Percentiles rank a stretch among this genome's conserved stretches.
These are phyloP conservation scores for Herpailurus yagouaroundi DNA, from an alignment of 2,113 vertebrate genomes.

Conservation along the genomic window DNA sequence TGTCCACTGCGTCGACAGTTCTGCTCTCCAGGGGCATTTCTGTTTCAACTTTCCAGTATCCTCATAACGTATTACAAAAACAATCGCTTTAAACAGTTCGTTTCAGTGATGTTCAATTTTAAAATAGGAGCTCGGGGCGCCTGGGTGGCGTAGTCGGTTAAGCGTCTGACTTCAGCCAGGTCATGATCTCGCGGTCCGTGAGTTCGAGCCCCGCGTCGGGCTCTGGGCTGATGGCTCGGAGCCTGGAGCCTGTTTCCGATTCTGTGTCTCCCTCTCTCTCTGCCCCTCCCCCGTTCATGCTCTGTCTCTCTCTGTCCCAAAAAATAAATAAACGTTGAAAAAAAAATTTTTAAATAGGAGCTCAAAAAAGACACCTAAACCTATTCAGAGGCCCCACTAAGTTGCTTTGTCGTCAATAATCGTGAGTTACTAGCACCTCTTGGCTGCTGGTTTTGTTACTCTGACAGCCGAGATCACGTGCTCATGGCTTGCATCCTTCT, in stretches of 20 bases:
- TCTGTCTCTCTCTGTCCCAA: no score
- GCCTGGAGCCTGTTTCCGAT: no score
- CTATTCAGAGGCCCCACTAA: not conserved
- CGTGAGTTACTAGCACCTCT: not conserved
- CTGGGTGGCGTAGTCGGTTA: no score
- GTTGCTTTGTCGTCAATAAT: not conserved
- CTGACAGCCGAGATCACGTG: constrained; percentile 44
- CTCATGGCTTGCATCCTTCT: not conserved
- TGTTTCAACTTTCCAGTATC: not conserved
- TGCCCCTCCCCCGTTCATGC: no score
- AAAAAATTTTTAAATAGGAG: no score
- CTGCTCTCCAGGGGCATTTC: not conserved
- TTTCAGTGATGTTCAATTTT: not conserved
- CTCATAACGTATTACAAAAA: not conserved
- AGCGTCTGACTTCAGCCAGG: no score
- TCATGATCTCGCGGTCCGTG: no score
- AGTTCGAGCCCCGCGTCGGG: no score
- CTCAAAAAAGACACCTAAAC: constrained; percentile 40
- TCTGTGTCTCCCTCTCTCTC: no score
- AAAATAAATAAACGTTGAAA: no score
- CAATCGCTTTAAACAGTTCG: constrained; percentile 35
- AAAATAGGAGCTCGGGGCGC: constrained; percentile 49
- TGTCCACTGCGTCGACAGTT: not conserved
- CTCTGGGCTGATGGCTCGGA: no score
- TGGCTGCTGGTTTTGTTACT: constrained; percentile 17